Percentiles rank a stretch among this genome's conserved stretches.
Conservation (phyloP, 1,140 invertebrate genomes). For the Drosophila tropicalis region DNA sequence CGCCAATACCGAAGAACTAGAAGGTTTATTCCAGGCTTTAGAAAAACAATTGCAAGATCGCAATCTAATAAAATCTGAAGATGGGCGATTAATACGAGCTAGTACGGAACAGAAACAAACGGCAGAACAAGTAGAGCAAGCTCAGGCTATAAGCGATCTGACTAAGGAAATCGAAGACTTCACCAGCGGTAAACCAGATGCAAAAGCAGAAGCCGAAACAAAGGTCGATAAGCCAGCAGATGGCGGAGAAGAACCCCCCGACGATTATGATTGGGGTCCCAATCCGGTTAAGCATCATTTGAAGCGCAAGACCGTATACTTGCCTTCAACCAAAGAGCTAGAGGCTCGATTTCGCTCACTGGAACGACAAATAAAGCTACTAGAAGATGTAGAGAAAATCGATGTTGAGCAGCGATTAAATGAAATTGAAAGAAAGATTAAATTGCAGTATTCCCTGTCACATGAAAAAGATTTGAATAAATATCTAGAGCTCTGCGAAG, state of each 20-base stretch:
- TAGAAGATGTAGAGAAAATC: constrained; percentile 79
- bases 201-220: background rate
- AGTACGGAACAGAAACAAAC: constrained; percentile 31
- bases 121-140: constrained; percentile 53
- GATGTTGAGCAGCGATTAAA: constrained; percentile 73
- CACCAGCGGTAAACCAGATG: constrained; percentile 52
- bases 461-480: constrained; percentile 78
- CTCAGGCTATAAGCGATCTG: constrained; percentile 68
- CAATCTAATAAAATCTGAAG: constrained; percentile 72
- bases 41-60: constrained; percentile 73
- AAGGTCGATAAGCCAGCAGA: constrained; percentile 15
- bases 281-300: constrained; percentile 75
- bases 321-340: constrained; percentile 75
- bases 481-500: constrained; percentile 73
- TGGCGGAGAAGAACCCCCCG: constrained; percentile 20
- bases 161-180: constrained; percentile 71
- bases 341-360: constrained; percentile 74
- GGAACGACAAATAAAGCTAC: constrained; percentile 74
- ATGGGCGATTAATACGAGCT: constrained; percentile 55
- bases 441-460: constrained; percentile 74
- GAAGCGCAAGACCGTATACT: constrained; percentile 71
- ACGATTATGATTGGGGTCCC: constrained; percentile 72
- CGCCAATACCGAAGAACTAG: constrained; percentile 76
- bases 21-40: constrained; percentile 72
- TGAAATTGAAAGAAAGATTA: constrained; percentile 78